Evolutionary conservation across 1,140 invertebrate genomes (phyloP), one percentile per base, ranked within the genome.

Genomic region (Watersipora subatra): DNA sequence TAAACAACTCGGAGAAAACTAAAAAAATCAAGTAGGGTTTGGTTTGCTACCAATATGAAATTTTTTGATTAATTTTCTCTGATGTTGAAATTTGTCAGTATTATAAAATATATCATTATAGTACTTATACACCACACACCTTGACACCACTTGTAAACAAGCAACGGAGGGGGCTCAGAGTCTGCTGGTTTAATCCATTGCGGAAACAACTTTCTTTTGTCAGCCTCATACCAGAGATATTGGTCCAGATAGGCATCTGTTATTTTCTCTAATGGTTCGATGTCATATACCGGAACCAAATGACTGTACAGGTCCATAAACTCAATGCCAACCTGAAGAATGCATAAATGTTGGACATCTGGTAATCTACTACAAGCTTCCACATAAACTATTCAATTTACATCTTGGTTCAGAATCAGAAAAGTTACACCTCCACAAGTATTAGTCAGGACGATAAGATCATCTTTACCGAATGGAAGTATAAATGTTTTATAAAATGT

Each of bases 221-320:
- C 97, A 0, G 97, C 94, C 81, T 99, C 97, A 78, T 99, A 99
- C 96, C 96, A 99, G 3, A 99, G 79, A 81, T 99, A 99, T 78
- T 99, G 97, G 84, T 99, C 96, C 27, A 99, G 81, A 80, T 99
- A 99, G n/a, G 97, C 97, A 78, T 99, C 97, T 0, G 95, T 98
- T 26, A 99, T 98, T 81, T 99, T 99, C 79, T 99, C 97, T 7
- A 99, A 81, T 0, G 97, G 96, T 74, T 99, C 96, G 20, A 99
- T 93, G 75, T 99, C 96, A 76, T 99, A 99, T 0, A 99, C 96
- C 0, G 97, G 96, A 64, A 99, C 94, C 59, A 99, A 78, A 79
- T 99, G 95, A 69, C 92, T 97, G 81, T 99, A 99, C 28, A 99
- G 82, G 78, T 99, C 97, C 97, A 99, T 99, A 78, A 99, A 99